phyloP scores from a whole-genome alignment of 2,113 vertebrate genomes.

The Zapornia atra region DNA sequence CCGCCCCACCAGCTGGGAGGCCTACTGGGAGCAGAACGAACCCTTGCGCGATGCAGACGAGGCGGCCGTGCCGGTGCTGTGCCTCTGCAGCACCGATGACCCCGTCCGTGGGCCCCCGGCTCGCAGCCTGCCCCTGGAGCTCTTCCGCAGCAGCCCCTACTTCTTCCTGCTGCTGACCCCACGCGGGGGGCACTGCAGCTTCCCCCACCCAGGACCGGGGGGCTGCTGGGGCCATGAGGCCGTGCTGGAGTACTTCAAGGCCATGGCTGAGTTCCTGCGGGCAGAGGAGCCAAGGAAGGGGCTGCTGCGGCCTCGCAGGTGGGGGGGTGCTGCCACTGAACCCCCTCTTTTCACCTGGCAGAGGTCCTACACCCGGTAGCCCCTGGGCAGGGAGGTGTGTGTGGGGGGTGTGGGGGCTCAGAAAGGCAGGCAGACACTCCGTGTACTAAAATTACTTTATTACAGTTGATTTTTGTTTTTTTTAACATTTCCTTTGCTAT shows the following conservation, averaged over 20 bases:
- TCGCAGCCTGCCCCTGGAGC: conserved; percentile 75
- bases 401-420: background rate
- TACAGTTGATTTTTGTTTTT: conserved; percentile 90
- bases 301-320: conserved; percentile 35
- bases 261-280: conserved; percentile 82
- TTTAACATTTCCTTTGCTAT: conserved; percentile 96
- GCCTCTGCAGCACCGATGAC: conserved; percentile 84
- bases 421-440: conserved; percentile 66
- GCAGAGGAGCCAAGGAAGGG: conserved; percentile 76
- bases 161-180: conserved; percentile 84
- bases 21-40: conserved; percentile 90
- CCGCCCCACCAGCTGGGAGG: conserved; percentile 77
- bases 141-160: conserved; percentile 87
- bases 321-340: background rate
- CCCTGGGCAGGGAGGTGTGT: rapidly evolving
- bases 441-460: conserved; percentile 99
- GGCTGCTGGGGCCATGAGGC: conserved; percentile 83
- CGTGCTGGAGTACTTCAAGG: conserved; percentile 83
- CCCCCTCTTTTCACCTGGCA: conserved; percentile 78
- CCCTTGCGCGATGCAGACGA: conserved; percentile 90
- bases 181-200: conserved; percentile 85
- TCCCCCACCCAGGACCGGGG: conserved; percentile 55
- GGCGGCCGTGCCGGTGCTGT: conserved; percentile 85
- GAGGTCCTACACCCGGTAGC: conserved; percentile 76
- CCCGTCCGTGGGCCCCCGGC: conserved; percentile 78